Evolutionary conservation across 2,113 vertebrate genomes (phyloP).

Genomic region (Antechinus stuartii): DNA sequence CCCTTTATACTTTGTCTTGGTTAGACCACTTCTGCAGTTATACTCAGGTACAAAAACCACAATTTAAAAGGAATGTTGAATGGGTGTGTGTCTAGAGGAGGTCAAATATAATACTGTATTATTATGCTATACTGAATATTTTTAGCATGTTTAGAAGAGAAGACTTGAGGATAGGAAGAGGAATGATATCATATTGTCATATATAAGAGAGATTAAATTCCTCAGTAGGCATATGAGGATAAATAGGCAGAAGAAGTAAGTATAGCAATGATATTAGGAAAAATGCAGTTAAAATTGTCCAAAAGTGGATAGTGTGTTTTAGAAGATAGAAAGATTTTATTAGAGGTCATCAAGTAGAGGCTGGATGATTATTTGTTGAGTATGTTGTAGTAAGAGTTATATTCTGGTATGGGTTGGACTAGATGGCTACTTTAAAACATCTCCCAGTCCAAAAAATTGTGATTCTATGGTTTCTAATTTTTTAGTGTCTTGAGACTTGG

Average conservation of each 20-base stretch:
- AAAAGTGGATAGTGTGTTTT: neutral
- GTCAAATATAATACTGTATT: neutral
- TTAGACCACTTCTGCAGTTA: neutral
- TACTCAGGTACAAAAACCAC: neutral
- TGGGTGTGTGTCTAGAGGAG: neutral
- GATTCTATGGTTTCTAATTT: neutral
- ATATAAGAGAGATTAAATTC: neutral
- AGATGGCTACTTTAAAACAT: neutral
- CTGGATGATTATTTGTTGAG: neutral
- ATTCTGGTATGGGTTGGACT: neutral
- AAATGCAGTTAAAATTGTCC: neutral
- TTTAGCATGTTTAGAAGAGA: neutral
- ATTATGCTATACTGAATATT: neutral
- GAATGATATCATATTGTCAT: neutral
- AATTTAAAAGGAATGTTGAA: neutral
- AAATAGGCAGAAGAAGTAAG: neutral
- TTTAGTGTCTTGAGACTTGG: neutral
- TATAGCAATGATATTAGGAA: neutral
- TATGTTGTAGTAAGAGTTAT: neutral
- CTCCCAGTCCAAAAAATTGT: neutral
- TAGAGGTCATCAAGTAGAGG: neutral
- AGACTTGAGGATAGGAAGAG: neutral
- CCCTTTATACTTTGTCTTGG: neutral
- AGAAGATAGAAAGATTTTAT: neutral
- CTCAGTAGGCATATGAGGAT: neutral